Evolutionary conservation across 2,797 vertebrate genomes (phyloP), one percentile per base, ranked within the genome.

Genomic region (Malurus leucopterus): DNA sequence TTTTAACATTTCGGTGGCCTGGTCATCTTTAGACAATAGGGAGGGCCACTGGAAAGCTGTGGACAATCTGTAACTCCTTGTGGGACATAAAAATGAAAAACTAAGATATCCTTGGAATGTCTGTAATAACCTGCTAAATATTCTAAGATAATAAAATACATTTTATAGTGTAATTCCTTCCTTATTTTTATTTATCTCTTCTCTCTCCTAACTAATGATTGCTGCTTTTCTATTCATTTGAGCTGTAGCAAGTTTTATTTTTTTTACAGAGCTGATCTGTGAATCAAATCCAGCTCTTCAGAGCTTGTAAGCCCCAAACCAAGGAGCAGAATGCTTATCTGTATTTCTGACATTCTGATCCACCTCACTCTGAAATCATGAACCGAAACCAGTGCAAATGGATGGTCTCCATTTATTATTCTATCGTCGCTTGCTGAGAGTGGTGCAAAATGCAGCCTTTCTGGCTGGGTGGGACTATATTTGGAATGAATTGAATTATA

Each of bases 1-100:
- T 78, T 82, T 69, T 91, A 90, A 47, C 30, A 29, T 93, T 91
- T 94, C 49, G 21, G 76, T 77, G 49, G 54, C 15, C 49, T 57
- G 54, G 46, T 64, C 79, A 47, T 69, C 84, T 41, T 71, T 71
- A 58, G 50, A 55, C 46, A 34, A 64, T 20, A 20, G 18, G 21
- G 64, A 63, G 54, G 57, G 75, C 15, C 29, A 27, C 11, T 72
- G 89, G 58, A 92, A 93, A 47, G 44, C 21, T 6, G 29, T 19
- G 89, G 70, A 59, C 53, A 89, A 58, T 67, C 32, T 82, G 32
- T 41, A 47, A 79, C 27, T 72, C 20, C 32, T 77, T 20, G 20
- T 30, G 90, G 27, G 16, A 57, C 78, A 57, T 81, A 38, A 86
- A 88, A 36, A 62, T 16, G 51, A 94, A 83, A 30, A 86, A 8